These are phyloP conservation scores for Cydia splendana DNA, from an alignment of 1,140 invertebrate species.

Conservation along the genomic window DNA sequence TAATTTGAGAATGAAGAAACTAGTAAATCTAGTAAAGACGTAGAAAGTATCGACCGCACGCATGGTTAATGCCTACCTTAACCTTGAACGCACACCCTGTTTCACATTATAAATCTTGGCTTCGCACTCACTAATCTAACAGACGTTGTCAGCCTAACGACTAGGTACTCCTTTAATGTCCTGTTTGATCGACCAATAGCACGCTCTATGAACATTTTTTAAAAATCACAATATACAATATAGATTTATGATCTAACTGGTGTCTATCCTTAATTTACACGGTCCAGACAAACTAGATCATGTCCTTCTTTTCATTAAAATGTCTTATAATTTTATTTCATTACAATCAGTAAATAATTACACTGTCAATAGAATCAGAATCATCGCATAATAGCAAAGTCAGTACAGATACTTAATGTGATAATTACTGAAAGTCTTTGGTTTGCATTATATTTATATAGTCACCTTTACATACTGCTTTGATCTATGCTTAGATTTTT, in stretches of 20 bases:
- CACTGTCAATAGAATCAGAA: no score
- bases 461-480: background rate
- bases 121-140: slow-evolving; percentile 21
- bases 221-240: background rate
- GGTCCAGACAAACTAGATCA: no score
- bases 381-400: no score
- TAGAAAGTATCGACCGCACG: slow-evolving; percentile 56
- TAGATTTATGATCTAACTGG: background rate
- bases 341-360: no score
- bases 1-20: slow-evolving; percentile 10
- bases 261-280: no score
- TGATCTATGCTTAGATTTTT: background rate
- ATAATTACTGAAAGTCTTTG: no score
- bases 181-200: background rate
- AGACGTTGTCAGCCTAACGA: slow-evolving; percentile 28
- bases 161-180: slow-evolving; percentile 3
- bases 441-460: no score
- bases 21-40: slow-evolving; percentile 21
- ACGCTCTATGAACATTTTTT: background rate
- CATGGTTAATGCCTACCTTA: slow-evolving; percentile 45
- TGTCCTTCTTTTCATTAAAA: no score
- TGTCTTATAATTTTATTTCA: no score
- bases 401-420: no score
- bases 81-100: slow-evolving; percentile 61
- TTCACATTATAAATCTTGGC: slow-evolving; percentile 53